Base-by-base conservation (phyloP, 2,797 vertebrate species). In the Mionectes olivaceus region DNA sequence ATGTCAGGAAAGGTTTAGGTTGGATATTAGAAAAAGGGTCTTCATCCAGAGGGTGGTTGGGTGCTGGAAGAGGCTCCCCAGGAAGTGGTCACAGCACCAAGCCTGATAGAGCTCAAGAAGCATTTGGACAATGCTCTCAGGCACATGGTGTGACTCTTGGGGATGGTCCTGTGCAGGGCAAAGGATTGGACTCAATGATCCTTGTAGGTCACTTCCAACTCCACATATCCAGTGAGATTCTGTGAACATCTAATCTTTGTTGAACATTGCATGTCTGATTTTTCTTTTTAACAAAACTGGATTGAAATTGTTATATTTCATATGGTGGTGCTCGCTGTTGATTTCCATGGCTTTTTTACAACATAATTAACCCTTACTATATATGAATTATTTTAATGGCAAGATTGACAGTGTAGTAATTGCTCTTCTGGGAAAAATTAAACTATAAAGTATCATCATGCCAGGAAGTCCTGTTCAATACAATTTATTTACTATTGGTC, bases 401-500 rank as follows among this genome's bases (percentile, higher is more conserved):
- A 89, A 81, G 43, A 77, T 43, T 55, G 18, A 57, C 68, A 83
- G 24, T 24, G 46, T 47, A 19, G 44, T 46, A 46, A 91, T 78
- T 89, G 69, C n/a, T 90, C 50, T 94, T 96, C 65, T 4, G 0
- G 63, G 79, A 95, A 90, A 94, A 90, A 85, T 57, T 86, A 81
- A 86, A 85, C 67, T 65, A 41, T 64, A 14, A 93, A 69, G 32
- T 47, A 15, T 76, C 64, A 61, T 78, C 61, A 81, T 71, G 87
- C 41, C 47, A 91, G 64, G 65, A 91, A 83, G 64, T 86, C 32
- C n/a, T 57, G 14, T 63, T 43, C 55, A 71, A n/a, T 89, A 43
- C 32, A 81, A 83, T 90, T 90, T 90, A 86, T 83, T 88, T 89
- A 56, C 50, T 81, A 19, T 25, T 65, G 47, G 43, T 74, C 73